phyloP scores from a whole-genome alignment of 2,113 vertebrate genomes.

The Pseudolaguvia tuberculata region DNA sequence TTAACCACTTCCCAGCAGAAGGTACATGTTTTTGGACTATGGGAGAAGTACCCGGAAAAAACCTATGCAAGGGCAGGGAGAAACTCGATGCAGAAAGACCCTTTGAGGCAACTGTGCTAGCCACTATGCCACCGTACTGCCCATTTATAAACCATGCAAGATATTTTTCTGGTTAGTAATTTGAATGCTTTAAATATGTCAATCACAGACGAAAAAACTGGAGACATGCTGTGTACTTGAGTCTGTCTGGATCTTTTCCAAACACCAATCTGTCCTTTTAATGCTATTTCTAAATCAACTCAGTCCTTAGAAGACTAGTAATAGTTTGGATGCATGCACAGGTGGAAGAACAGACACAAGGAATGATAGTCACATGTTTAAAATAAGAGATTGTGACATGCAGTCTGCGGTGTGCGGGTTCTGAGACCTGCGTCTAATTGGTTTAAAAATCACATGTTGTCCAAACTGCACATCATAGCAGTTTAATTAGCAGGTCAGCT shows the following conservation, averaged over 20 bases:
- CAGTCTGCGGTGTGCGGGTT: not conserved
- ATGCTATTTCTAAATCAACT: not conserved
- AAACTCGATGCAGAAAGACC: too few relatives aligned
- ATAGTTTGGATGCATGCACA: not conserved
- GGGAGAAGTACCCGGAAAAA: too few relatives aligned
- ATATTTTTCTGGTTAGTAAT: not conserved
- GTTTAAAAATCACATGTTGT: not conserved
- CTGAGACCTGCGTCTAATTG: not conserved
- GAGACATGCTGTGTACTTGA: too few relatives aligned
- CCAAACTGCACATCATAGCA: not conserved
- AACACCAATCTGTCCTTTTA: too few relatives aligned
- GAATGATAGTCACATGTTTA: not conserved
- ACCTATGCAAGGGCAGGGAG: too few relatives aligned
- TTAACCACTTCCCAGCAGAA: too few relatives aligned
- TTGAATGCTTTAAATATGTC: not conserved
- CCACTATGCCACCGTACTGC: too few relatives aligned
- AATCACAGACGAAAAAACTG: too few relatives aligned
- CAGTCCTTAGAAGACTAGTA: not conserved
- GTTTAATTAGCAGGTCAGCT: not conserved
- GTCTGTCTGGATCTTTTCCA: too few relatives aligned
- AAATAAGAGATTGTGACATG: not conserved
- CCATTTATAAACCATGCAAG: not conserved
- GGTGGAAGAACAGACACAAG: not conserved
- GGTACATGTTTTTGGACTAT: too few relatives aligned
- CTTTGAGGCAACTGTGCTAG: too few relatives aligned